A percentile compares a stretch with the other conserved stretches of the same genome.
These are phyloP conservation scores for Heliconius cydno DNA, from an alignment of 2,888 invertebrate species.

Conservation along the genomic window DNA sequence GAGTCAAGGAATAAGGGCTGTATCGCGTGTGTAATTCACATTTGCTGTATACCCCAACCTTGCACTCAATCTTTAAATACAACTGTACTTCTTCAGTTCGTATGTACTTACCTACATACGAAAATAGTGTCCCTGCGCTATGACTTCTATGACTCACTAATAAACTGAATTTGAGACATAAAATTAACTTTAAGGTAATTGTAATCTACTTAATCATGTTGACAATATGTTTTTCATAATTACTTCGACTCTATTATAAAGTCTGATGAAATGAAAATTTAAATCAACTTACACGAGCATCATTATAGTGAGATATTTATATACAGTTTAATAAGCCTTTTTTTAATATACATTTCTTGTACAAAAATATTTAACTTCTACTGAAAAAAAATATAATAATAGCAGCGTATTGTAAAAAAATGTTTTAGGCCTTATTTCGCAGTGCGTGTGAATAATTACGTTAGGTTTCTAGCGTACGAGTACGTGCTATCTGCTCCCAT, in stretches of 20 bases:
- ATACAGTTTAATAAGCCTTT: neutral
- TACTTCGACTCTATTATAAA: too few species aligned
- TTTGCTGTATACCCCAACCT: conserved; percentile 50
- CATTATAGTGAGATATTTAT: neutral
- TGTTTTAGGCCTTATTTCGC: conserved; percentile 51
- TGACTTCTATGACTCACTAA: too few species aligned
- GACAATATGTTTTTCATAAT: neutral
- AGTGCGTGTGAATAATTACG: conserved; percentile 80
- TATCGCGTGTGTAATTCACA: conserved; percentile 57
- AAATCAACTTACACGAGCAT: neutral
- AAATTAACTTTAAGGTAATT: neutral
- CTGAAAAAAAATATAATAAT: conserved; percentile 8
- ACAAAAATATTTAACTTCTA: conserved; percentile 4
- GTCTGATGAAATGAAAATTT: neutral
- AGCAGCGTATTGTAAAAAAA: conserved; percentile 49
- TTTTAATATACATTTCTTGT: neutral
- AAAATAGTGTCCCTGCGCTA: neutral
- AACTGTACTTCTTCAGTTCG: conserved; percentile 11
- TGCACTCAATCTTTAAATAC: conserved; percentile 40
- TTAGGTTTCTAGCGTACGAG: conserved; percentile 72
- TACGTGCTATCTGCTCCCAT: conserved; percentile 74
- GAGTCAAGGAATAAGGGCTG: conserved; percentile 49
- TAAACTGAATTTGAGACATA: neutral
- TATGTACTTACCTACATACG: neutral
- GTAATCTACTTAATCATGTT: neutral